Base-by-base conservation (phyloP, 2,888 invertebrate species). In the Stenolophus ochropezus region DNA sequence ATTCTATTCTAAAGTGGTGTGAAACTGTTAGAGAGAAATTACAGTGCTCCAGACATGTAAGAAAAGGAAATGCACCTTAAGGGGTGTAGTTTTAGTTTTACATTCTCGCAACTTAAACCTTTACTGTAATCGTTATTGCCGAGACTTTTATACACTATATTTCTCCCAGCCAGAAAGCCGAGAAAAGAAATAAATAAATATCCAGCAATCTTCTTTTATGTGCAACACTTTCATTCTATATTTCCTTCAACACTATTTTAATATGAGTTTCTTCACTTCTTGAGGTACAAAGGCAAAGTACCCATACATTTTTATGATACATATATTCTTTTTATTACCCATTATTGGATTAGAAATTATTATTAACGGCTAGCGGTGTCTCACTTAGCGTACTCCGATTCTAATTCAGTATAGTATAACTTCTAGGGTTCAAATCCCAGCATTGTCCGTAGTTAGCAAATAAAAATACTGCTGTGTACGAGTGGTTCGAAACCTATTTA, bases 1-100 rank as follows among this genome's bases (percentile, higher is more conserved):
- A 56, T 58, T 33, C 58, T 56, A 76, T 76, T 76, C 76, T 53
- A 76, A 76, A 56, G 76, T 23, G 51, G 51, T 76, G 76, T 58
- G 56, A 76, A 56, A 16, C 76, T 23, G 33, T 76, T 53, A 76
- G 27, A 56, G 33, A 56, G 76, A 76, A 76, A 76, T 76, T 76
- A 76, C 58, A 27, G 53, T 58, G 33, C 76, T 76, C 76, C 21
- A 73, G 73, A 73, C 73, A 69, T 42, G 65, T 33, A n/a, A n/a
- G 61, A 27, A 33, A 69, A 21, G 61, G 23, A 69, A 69, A 33
- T 69, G 65, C 65, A 69, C 27, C 61, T 61, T 61, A 61, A 61
- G 27, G 25, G 61, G 23, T 27, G 16, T 14, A 61, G 56, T 18
- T 56, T 20, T 56, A 61, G 61, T 61, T 5, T n/a, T 23, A 61